These are phyloP conservation scores for Scaptomyza montana DNA, from an alignment of 1,140 invertebrate genomes.

Conservation along the genomic window DNA sequence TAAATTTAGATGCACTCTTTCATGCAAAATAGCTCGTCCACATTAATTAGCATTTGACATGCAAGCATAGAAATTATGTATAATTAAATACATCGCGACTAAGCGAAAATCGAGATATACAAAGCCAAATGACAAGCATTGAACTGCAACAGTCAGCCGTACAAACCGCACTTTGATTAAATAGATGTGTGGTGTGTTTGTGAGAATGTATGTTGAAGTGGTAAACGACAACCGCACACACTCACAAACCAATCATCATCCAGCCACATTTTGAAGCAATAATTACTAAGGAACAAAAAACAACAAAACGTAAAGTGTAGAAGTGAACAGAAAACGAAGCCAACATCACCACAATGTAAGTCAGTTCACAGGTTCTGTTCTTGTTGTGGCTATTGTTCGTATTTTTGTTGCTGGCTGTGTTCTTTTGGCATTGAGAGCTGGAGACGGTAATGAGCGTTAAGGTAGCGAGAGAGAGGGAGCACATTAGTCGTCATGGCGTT, in stretches of 20 bases:
- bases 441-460: constrained; percentile 44
- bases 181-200: background rate
- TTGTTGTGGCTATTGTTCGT: constrained; percentile 33
- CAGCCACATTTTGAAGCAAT: constrained; percentile 44
- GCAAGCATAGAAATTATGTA: too few relatives aligned
- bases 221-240: background rate
- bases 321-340: constrained; percentile 23
- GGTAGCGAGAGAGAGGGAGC: constrained; percentile 12
- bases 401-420: constrained; percentile 4
- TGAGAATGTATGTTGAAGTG: background rate
- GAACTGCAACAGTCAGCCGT: background rate
- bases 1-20: too few relatives aligned
- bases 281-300: constrained; percentile 41
- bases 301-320: constrained; percentile 1
- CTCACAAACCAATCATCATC: constrained; percentile 10
- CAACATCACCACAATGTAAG: constrained; percentile 17
- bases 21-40: too few relatives aligned
- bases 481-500: constrained; percentile 13
- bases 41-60: too few relatives aligned
- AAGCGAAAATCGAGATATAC: background rate
- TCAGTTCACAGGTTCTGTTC: constrained; percentile 11
- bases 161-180: background rate
- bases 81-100: too few relatives aligned
- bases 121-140: background rate
- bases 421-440: constrained; percentile 2